These are phyloP conservation scores for Lordiphosa andalusiaca DNA, from an alignment of 2,888 invertebrate genomes.

Conservation along the genomic window DNA sequence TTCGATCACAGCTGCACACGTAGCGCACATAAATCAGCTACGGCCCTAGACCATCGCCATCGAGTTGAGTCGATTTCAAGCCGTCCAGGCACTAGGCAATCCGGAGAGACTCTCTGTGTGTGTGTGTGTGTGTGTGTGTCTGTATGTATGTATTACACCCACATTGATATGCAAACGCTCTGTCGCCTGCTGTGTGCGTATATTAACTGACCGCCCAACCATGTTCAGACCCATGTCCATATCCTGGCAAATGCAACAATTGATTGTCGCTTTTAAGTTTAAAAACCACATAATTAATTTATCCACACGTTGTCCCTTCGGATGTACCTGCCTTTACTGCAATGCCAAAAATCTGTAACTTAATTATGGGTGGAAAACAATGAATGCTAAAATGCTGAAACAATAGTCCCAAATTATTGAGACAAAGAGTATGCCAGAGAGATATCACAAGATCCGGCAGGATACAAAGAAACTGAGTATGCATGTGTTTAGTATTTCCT, in stretches of 20 bases:
- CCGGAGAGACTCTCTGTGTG: conserved; percentile 33
- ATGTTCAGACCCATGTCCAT: conserved; percentile 25
- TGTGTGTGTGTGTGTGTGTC: too few relatives aligned
- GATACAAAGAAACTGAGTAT: conserved; percentile 18
- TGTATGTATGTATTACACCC: conserved; percentile 25
- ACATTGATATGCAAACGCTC: conserved; percentile 47
- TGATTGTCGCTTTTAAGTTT: conserved; percentile 43
- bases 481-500: conserved; percentile 22
- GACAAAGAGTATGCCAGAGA: neutral
- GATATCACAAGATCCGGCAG: conserved; percentile 12
- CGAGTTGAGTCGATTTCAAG: conserved; percentile 52
- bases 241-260: conserved; percentile 42
- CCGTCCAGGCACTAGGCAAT: conserved; percentile 47
- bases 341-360: conserved; percentile 39
- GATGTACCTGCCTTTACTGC: conserved; percentile 20
- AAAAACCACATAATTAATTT: conserved; percentile 49
- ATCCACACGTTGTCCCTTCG: conserved; percentile 21
- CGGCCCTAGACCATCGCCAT: conserved; percentile 43
- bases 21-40: conserved; percentile 75
- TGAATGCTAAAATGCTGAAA: conserved; percentile 32
- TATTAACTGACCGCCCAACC: conserved; percentile 52
- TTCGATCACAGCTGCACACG: conserved; percentile 75
- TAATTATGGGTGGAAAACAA: conserved; percentile 43
- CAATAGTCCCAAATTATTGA: conserved; percentile 38
- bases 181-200: conserved; percentile 37